A percentile compares a stretch with the other conserved stretches of the same genome.
phyloP scores from a whole-genome alignment of 2,888 invertebrate genomes.

The Phaonia tiefii region DNA sequence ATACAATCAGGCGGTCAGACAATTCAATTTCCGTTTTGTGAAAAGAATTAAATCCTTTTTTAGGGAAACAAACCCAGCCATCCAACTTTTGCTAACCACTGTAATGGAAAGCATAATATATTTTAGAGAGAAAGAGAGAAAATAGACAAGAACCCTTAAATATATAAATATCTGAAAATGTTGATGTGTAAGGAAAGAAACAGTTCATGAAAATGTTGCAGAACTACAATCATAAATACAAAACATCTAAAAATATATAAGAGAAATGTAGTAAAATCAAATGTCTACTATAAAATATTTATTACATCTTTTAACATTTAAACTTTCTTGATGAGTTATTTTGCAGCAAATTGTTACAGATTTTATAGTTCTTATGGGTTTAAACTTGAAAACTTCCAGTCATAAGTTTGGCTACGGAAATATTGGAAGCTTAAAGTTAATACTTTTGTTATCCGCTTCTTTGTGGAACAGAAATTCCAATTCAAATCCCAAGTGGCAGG shows the following conservation, averaged over 20 bases:
- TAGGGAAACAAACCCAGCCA: neutral
- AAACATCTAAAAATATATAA: neutral
- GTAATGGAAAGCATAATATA: neutral
- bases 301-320: neutral
- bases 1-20: too few relatives aligned
- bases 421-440: too few relatives aligned
- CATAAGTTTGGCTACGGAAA: too few relatives aligned
- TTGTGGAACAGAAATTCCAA: too few relatives aligned
- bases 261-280: neutral
- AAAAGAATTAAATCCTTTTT: slow-evolving; percentile 17
- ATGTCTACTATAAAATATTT: neutral
- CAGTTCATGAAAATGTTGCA: neutral
- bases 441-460: too few relatives aligned
- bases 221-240: slow-evolving; percentile 1
- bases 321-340: neutral
- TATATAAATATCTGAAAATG: slow-evolving; percentile 15
- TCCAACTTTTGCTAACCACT: too few relatives aligned
- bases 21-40: slow-evolving; percentile 28
- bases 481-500: too few relatives aligned
- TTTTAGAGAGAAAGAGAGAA: neutral
- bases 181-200: slow-evolving; percentile 1
- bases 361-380: too few relatives aligned
- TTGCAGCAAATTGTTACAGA: neutral
- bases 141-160: slow-evolving; percentile 28
- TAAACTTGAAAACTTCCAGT: too few relatives aligned